A percentile compares a stretch with the other conserved stretches of the same genome.
phyloP scores from a whole-genome alignment of 1,140 invertebrate genomes.

The Macrotrachela quadricornifera region DNA sequence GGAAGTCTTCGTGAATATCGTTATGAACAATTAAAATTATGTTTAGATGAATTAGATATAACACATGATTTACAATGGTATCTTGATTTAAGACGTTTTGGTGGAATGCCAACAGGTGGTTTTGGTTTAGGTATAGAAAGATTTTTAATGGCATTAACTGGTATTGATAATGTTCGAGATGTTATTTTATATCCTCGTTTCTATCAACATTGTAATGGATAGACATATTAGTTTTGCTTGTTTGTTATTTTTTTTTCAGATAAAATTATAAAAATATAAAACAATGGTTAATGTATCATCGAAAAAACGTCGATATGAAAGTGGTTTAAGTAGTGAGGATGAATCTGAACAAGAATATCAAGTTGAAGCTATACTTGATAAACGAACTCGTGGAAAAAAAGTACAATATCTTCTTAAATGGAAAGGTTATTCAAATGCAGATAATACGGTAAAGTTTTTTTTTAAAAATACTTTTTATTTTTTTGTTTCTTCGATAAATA shows the following conservation, averaged over 20 bases:
- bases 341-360: conserved; percentile 42
- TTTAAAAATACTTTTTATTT: too few species aligned
- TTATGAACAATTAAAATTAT: background rate
- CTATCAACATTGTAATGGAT: background rate
- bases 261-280: too few species aligned
- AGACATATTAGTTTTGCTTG: too few species aligned
- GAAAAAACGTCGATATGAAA: too few species aligned
- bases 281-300: too few species aligned
- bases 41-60: background rate
- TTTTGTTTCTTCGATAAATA: too few species aligned
- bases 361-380: conserved; percentile 69
- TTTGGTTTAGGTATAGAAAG: conserved; percentile 7
- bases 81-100: conserved; percentile 5
- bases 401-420: conserved; percentile 71
- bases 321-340: conserved; percentile 36
- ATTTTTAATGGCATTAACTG: conserved; percentile 1
- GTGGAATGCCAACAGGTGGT: background rate
- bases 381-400: conserved; percentile 50
- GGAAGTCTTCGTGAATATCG: conserved; percentile 8
- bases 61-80: background rate
- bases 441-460: conserved; percentile 18
- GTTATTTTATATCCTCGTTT: conserved; percentile 3
- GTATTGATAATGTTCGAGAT: conserved; percentile 4
- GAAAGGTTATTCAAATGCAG: conserved; percentile 50
- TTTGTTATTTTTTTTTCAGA: too few species aligned